phyloP scores from a whole-genome alignment of 2,888 invertebrate species.

The Eucera pruinosa region DNA sequence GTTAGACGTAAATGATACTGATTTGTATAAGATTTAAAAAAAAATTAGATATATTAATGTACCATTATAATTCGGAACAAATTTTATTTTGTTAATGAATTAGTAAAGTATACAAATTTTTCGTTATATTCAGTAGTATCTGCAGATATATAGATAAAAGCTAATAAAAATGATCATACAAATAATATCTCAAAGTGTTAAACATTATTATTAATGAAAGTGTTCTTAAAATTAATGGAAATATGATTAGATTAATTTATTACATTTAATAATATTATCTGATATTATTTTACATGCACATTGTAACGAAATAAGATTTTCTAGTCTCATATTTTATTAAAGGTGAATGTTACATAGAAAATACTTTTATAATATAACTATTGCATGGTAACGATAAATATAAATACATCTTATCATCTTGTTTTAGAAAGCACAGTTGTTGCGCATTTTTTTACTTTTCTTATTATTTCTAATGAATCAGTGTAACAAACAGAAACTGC shows the following conservation, averaged over 20 bases:
- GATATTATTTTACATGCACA: constrained; percentile 42
- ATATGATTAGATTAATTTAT: constrained; percentile 23
- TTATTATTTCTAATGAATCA: constrained; percentile 30
- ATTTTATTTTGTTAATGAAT: constrained; percentile 10
- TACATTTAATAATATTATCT: constrained; percentile 19
- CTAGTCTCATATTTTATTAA: constrained; percentile 62
- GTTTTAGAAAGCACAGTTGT: constrained; percentile 39
- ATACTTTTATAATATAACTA: constrained; percentile 46
- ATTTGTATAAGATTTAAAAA: neutral
- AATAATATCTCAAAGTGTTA: constrained; percentile 9
- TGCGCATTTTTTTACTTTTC: constrained; percentile 30
- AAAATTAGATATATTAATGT: too few species aligned
- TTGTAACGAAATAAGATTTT: constrained; percentile 51
- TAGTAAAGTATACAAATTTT: constrained; percentile 2
- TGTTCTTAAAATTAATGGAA: constrained; percentile 12
- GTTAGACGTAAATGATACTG: constrained; percentile 6
- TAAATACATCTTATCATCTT: constrained; percentile 36
- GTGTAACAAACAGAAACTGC: constrained; percentile 41
- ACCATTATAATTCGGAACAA: neutral
- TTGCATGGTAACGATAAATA: constrained; percentile 53
- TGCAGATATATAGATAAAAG: constrained; percentile 1
- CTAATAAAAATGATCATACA: constrained; percentile 9
- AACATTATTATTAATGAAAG: constrained; percentile 23
- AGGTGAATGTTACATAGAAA: constrained; percentile 37
- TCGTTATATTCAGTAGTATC: constrained; percentile 10